A percentile compares a stretch with the other conserved stretches of the same genome.
Evolutionary conservation across 2,888 invertebrate species (phyloP).

Genomic region (Antheraea yamamai): DNA sequence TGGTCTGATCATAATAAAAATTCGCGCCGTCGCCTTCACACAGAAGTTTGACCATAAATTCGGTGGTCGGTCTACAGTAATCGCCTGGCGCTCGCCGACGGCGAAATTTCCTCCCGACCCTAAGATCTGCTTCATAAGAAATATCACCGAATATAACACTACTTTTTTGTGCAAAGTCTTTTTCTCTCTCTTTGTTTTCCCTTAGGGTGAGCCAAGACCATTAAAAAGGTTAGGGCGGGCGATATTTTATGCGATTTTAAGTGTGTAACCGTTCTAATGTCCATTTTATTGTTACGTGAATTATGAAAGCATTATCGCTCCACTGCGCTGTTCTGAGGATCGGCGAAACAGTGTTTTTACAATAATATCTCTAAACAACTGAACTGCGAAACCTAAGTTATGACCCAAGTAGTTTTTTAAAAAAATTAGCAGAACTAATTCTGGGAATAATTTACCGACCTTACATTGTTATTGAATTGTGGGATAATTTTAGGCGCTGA

Average conservation of each 20-base stretch:
- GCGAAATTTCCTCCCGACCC: constrained; percentile 64
- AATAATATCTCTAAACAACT: background rate
- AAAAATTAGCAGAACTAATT: no score
- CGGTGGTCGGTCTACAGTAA: constrained; percentile 70
- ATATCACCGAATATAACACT: constrained; percentile 67
- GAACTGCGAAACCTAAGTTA: no score
- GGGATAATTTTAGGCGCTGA: no score
- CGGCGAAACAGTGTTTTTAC: background rate
- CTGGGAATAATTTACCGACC: no score
- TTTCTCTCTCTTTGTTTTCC: constrained; percentile 67
- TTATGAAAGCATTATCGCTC: constrained; percentile 46
- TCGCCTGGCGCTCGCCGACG: constrained; percentile 64
- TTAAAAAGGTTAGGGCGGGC: constrained; percentile 77
- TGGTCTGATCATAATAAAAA: constrained; percentile 83
- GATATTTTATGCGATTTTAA: constrained; percentile 81
- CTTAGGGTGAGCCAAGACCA: constrained; percentile 68
- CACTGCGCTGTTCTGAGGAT: background rate
- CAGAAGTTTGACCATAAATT: constrained; percentile 83
- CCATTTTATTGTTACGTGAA: constrained; percentile 64
- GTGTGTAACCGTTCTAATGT: constrained; percentile 75
- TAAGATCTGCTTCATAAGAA: constrained; percentile 76
- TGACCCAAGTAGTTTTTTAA: no score
- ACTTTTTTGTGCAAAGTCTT: constrained; percentile 68
- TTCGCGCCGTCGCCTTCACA: constrained; percentile 79
- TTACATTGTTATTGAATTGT: no score